phyloP scores from a whole-genome alignment of 2,113 vertebrate species.

The Ochotona curzoniae region DNA sequence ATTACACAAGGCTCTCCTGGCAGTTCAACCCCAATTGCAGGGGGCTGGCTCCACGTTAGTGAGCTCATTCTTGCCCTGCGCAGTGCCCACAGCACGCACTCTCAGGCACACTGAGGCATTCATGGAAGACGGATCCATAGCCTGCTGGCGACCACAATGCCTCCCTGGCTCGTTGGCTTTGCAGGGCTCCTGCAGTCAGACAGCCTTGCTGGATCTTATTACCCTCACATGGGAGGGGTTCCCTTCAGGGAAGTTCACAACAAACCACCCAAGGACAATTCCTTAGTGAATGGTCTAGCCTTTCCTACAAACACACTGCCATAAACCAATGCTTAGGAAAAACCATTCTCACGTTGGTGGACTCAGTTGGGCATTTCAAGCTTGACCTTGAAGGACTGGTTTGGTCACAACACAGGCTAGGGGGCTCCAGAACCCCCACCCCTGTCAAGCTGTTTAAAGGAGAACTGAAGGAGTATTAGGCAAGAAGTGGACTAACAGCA shows the following conservation, averaged over 20 bases:
- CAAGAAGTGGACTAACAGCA: neutral
- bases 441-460: neutral
- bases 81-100: neutral
- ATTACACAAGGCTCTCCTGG: neutral
- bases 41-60: neutral
- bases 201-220: neutral
- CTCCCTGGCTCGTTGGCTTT: neutral
- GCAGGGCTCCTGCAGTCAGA: neutral
- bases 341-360: neutral
- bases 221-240: neutral
- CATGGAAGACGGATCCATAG: neutral
- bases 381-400: neutral
- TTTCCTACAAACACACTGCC: neutral
- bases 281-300: neutral
- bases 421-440: neutral
- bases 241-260: neutral
- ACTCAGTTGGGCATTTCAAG: neutral
- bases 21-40: neutral
- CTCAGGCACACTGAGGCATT: neutral
- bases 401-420: neutral
- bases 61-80: neutral
- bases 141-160: neutral
- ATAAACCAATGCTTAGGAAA: neutral
- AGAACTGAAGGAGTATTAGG: slow-evolving; percentile 15
- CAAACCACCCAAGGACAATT: neutral